Conservation (phyloP, 2,113 vertebrate species). For the Crotalus horridus region DNA sequence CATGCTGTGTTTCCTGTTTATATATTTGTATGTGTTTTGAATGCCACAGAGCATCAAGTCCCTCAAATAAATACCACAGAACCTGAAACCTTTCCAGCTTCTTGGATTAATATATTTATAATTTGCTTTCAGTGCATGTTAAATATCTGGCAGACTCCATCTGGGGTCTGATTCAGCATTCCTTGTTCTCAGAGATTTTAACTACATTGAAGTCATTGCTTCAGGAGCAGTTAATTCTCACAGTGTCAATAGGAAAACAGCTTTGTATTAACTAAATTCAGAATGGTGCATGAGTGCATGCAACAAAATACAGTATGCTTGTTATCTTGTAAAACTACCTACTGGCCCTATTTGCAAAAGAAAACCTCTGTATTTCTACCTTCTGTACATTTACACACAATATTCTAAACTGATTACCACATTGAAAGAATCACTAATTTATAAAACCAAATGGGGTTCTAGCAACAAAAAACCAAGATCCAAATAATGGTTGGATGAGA, state of each 20-base stretch:
- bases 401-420: not conserved
- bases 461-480: not conserved
- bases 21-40: constrained; percentile 14
- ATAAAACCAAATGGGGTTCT: not conserved
- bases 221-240: not conserved
- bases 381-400: not conserved
- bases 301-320: constrained; percentile 8
- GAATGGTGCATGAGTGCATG: rapidly evolving
- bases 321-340: not conserved
- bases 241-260: not conserved
- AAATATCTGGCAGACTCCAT: not conserved
- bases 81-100: not conserved
- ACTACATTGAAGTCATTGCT: not conserved
- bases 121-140: constrained; percentile 24
- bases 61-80: constrained; percentile 12
- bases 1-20: not conserved
- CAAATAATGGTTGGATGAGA: not conserved
- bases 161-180: not conserved
- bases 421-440: not conserved
- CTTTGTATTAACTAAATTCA: not conserved
- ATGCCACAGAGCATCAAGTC: not conserved
- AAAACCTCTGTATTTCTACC: not conserved
- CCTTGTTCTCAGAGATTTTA: not conserved
- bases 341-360: not conserved
- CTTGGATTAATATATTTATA: constrained; percentile 19